Evolutionary conservation across 2,797 vertebrate species (phyloP), one percentile per base, ranked within the genome.

Genomic region (Lophius americanus): DNA sequence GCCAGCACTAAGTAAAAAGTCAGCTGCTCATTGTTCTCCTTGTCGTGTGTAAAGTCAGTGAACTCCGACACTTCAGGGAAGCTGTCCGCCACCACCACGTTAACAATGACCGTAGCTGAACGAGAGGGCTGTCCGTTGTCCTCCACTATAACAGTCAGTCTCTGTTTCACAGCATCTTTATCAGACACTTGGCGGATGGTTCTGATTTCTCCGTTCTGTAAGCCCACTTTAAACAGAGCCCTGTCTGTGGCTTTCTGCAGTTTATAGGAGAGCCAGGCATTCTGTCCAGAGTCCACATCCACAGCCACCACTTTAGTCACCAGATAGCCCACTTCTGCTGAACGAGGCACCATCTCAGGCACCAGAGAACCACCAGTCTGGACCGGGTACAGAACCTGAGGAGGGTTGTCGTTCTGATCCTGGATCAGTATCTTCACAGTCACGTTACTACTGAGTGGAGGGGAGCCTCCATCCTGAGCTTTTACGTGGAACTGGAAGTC

Each of bases 231-330:
- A 90, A 95, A 95, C 69, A 95, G 87, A 37, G 91, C 88, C 39
- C 91, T 94, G 79, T 95, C 94, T 67, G 92, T 90, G 77, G 89
- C 70, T 67, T 59, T 64, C 55, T 75, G 59, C 11, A 94, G 88
- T 85, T 92, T 91, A 86, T 95, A 95, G 42, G 91, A 93, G 53
- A 95, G 91, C 92, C 92, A 94, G 68, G 93, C 92, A 55, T 94
- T 94, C 78, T 93, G 92, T 76, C 94, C 93, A 3, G 93, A 93
- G 81, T 95, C 94, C 73, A 85, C 83, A 84, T 95, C 94, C 39
- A 94, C 93, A 6, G 94, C 94, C 71, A 95, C 93, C 68, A 95
- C 75, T 91, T 95, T 95, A 78, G 94, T 95, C 33, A 95, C 93
- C 83, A 95, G 84, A 68, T 95, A 95, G 70, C 94, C 94, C 50